Conservation (phyloP, 2,113 vertebrate species). For the Heterocephalus glaber region DNA sequence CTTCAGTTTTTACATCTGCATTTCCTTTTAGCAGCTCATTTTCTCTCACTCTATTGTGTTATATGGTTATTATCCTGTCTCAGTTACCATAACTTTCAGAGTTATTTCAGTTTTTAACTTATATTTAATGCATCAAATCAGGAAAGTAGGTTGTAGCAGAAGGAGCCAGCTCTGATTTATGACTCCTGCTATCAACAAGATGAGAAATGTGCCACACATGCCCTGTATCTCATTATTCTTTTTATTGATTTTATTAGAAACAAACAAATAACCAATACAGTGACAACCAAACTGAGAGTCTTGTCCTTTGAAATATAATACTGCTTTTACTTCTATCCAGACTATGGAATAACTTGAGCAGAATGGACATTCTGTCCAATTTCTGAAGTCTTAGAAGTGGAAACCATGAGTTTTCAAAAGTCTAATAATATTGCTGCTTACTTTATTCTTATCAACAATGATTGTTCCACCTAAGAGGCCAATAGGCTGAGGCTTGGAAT, state of each 20-base stretch:
- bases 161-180: not conserved
- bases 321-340: not conserved
- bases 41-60: not conserved
- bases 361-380: not conserved
- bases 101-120: conserved; percentile 1
- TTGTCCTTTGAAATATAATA: not conserved
- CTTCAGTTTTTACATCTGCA: not conserved
- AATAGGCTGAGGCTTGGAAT: not conserved
- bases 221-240: not conserved
- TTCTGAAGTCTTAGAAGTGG: not conserved
- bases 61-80: not conserved
- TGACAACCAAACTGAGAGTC: not conserved
- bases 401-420: not conserved
- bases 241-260: not conserved
- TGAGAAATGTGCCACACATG: not conserved
- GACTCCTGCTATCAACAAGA: not conserved
- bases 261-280: not conserved
- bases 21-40: not conserved
- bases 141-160: not conserved
- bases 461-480: not conserved
- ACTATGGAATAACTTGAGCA: not conserved
- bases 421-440: not conserved
- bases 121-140: conserved; percentile 22
- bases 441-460: not conserved
- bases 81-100: not conserved